These are phyloP conservation scores for Heliconius hortense DNA, from an alignment of 2,888 invertebrate species.

Conservation along the genomic window DNA sequence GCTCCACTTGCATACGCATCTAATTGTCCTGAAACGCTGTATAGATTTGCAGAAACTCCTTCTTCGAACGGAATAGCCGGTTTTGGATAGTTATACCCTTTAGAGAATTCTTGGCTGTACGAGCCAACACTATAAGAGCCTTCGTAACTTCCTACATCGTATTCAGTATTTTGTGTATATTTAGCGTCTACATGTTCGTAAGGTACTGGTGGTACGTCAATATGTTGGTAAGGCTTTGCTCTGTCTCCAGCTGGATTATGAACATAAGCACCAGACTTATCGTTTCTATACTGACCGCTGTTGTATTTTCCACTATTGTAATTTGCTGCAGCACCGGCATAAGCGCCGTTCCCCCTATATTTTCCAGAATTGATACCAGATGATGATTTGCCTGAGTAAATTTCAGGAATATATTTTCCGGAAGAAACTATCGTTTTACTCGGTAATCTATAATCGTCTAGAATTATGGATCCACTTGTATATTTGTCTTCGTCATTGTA, in stretches of 20 bases:
- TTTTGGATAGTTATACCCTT: constrained; percentile 48
- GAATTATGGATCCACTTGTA: constrained; percentile 69
- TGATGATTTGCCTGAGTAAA: constrained; percentile 14
- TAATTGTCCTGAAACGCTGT: constrained; percentile 61
- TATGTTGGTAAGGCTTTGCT: constrained; percentile 71
- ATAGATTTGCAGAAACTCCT: constrained; percentile 47
- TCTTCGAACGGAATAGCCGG: constrained; percentile 47
- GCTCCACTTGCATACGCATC: constrained; percentile 51
- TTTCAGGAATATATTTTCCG: constrained; percentile 26
- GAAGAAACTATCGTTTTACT: constrained; percentile 30
- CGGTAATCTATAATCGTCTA: constrained; percentile 67
- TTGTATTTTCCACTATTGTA: constrained; percentile 43
- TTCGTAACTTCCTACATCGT: constrained; percentile 57
- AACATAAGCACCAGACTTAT: constrained; percentile 72
- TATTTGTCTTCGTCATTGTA: constrained; percentile 61
- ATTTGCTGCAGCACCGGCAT: constrained; percentile 35
- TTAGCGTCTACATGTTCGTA: constrained; percentile 62
- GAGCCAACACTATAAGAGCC: constrained; percentile 44
- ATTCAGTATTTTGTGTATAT: constrained; percentile 56
- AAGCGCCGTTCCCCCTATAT: constrained; percentile 39
- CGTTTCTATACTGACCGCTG: constrained; percentile 47
- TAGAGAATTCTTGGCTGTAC: constrained; percentile 36
- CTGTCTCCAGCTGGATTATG: constrained; percentile 75
- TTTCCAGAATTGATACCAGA: constrained; percentile 35
- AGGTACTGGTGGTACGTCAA: constrained; percentile 62